Evolutionary conservation across 2,113 vertebrate species (phyloP), one percentile per base, ranked within the genome.

Genomic region (Cochlearius cochlearius): DNA sequence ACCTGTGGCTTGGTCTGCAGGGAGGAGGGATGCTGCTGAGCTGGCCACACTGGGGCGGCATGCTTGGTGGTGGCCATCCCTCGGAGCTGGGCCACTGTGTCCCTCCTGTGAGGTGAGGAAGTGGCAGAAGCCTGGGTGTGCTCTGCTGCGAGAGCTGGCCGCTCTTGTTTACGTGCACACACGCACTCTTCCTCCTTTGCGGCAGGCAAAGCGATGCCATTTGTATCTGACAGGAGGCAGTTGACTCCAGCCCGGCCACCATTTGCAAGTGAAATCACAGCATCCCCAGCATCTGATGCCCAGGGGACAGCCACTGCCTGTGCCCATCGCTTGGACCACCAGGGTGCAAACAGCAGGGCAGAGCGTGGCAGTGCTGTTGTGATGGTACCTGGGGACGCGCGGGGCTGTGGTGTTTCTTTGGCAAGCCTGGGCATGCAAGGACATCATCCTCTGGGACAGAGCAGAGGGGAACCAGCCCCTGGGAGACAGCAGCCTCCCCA

Each of bases 1-100:
- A 75, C 74, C 74, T 80, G 80, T 73, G 77, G 63, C 86, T 82
- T 63, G 60, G 27, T 83, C 71, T 72, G 66, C 75, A 94, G 56
- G 82, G 52, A 58, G n/a, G 20, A 75, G 29, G 12, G 45, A 71
- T 39, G 55, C 74, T 66, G 60, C 69, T 0, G 1, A 69, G 69
- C 59, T 58, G 85, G 74, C 77, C 66, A 30, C 27, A 36, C 36
- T 2, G 0, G 58, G 23, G 9, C 47, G 47, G 17, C 5, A 1
- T 59, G 69, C 66, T 45, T 50, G 52, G 50, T 30, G 52, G 86
- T 79, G 43, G 38, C 66, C 9, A 1, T 72, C 82, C 34, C 41
- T 59, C 39, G 21, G n/a, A 62, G 15, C 34, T 1, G 2, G 81
- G 66, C 50, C 25, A 71, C 19, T 1, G 0, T 25, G 66, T 82